Evolutionary conservation across 2,888 invertebrate genomes (phyloP).

Genomic region (Hartigia nigra): DNA sequence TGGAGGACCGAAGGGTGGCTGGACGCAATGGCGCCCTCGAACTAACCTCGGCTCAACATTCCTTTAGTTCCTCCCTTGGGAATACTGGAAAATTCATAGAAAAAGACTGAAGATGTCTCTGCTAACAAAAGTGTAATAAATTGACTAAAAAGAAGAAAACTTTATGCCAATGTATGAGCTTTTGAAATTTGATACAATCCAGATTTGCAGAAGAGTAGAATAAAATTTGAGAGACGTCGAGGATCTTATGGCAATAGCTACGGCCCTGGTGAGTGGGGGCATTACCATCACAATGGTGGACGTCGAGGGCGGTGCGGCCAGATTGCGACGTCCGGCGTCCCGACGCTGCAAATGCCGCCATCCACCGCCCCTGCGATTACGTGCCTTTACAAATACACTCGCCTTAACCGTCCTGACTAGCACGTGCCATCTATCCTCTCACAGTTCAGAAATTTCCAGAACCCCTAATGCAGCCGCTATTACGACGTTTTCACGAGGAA

Average conservation of each 20-base stretch:
- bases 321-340: slow-evolving; percentile 59
- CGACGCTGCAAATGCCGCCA: slow-evolving; percentile 40
- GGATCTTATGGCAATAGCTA: too few relatives aligned
- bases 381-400: slow-evolving; percentile 37
- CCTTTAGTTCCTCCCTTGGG: neutral
- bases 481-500: slow-evolving; percentile 48
- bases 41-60: slow-evolving; percentile 42
- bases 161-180: too few relatives aligned
- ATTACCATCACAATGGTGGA: slow-evolving; percentile 54
- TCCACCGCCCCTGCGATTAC: slow-evolving; percentile 53
- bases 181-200: too few relatives aligned
- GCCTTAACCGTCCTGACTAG: slow-evolving; percentile 26
- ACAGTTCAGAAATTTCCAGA: slow-evolving; percentile 41
- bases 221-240: too few relatives aligned
- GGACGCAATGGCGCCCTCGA: slow-evolving; percentile 56
- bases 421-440: slow-evolving; percentile 34
- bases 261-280: slow-evolving; percentile 15
- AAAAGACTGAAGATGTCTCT: too few relatives aligned
- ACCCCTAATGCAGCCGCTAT: slow-evolving; percentile 47
- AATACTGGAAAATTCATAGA: too few relatives aligned
- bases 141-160: too few relatives aligned
- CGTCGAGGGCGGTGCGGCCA: slow-evolving; percentile 38
- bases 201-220: too few relatives aligned
- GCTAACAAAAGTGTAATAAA: too few relatives aligned
- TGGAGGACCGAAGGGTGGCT: slow-evolving; percentile 52